phyloP scores from a whole-genome alignment of 2,888 invertebrate genomes.

The Trichogramma dendrolimi region DNA sequence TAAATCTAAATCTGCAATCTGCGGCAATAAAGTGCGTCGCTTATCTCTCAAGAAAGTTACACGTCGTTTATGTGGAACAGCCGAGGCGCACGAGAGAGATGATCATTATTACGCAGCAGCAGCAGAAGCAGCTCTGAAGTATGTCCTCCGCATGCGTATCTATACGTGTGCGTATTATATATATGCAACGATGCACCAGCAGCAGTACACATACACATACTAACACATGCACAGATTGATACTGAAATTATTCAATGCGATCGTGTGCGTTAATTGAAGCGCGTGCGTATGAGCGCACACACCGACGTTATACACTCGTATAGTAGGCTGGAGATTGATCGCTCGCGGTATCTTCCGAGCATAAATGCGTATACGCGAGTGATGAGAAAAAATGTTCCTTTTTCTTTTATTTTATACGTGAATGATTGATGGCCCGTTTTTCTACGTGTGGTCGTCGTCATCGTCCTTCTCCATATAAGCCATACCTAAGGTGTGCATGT shows the following conservation, averaged over 20 bases:
- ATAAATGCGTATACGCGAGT: neutral
- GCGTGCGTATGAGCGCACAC: no score
- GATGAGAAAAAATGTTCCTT: conserved; percentile 2
- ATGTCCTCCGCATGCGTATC: no score
- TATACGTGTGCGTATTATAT: no score
- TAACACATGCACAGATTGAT: conserved; percentile 16
- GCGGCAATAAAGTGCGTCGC: no score
- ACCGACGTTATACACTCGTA: conserved; percentile 10
- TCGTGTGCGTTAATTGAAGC: neutral
- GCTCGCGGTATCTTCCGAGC: conserved; percentile 14
- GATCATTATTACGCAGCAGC: no score
- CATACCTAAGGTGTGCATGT: no score
- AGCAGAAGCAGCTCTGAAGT: no score
- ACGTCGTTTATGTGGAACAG: no score
- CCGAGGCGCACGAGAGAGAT: no score
- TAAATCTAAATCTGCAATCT: conserved; percentile 23
- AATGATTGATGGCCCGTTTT: conserved; percentile 20
- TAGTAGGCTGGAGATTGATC: conserved; percentile 17
- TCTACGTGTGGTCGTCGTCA: neutral
- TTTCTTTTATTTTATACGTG: conserved; percentile 5
- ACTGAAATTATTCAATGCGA: conserved; percentile 27
- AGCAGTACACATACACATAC: no score
- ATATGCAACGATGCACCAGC: no score
- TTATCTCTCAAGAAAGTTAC: no score
- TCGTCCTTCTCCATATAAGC: neutral